A percentile compares a stretch with the other conserved stretches of the same genome.
These are phyloP conservation scores for Mormyrus iriodes DNA, from an alignment of 2,113 vertebrate genomes.

Conservation along the genomic window DNA sequence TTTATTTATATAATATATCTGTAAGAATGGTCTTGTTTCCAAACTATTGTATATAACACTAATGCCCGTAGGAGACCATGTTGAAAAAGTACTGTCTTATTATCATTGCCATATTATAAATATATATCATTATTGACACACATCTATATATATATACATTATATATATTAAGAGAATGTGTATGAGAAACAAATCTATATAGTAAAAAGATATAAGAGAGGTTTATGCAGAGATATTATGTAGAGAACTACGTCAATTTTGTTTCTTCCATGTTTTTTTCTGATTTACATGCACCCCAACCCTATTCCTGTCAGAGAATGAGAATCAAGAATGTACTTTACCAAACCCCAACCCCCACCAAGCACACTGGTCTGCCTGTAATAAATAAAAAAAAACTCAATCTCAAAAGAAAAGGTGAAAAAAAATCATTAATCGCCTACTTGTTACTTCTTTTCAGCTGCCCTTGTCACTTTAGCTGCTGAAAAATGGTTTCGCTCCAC, in stretches of 20 bases:
- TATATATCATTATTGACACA: slow-evolving; percentile 39
- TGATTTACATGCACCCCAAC: slow-evolving; percentile 55
- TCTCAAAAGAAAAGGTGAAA: slow-evolving; percentile 34
- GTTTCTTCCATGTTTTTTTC: slow-evolving; percentile 61
- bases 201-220: slow-evolving; percentile 39
- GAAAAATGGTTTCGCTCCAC: not conserved
- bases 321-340: slow-evolving; percentile 70
- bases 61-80: slow-evolving; percentile 51
- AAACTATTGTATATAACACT: slow-evolving; percentile 36
- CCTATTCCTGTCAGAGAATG: slow-evolving; percentile 50
- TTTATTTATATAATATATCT: slow-evolving; percentile 56
- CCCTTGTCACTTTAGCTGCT: slow-evolving; percentile 8
- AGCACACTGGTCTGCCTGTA: slow-evolving; percentile 57
- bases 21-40: slow-evolving; percentile 48
- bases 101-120: slow-evolving; percentile 55
- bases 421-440: not conserved
- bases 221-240: slow-evolving; percentile 53
- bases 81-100: slow-evolving; percentile 53
- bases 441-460: slow-evolving; percentile 6
- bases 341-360: slow-evolving; percentile 27
- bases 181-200: slow-evolving; percentile 39
- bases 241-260: slow-evolving; percentile 53
- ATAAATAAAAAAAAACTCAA: slow-evolving; percentile 59
- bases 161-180: slow-evolving; percentile 26
- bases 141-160: slow-evolving; percentile 31